Evolutionary conservation across 2,888 invertebrate genomes (phyloP).

Genomic region (Eurytoma adleriae): DNA sequence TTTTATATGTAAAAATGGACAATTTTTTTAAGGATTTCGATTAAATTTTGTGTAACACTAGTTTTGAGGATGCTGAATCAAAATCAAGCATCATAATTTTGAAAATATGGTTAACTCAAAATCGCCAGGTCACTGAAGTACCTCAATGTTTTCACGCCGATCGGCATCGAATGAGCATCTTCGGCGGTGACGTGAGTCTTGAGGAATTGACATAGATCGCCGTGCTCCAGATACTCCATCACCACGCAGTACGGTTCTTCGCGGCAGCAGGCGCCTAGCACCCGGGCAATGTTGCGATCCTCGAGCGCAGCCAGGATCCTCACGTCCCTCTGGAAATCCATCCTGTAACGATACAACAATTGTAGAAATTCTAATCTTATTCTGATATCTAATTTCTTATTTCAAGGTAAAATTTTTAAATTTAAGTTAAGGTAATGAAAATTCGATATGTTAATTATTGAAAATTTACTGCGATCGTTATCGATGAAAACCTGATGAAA

Average conservation of each 20-base stretch:
- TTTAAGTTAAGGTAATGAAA: too few relatives aligned
- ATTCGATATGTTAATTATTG: too few relatives aligned
- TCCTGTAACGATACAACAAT: constrained; percentile 76
- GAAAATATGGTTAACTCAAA: too few relatives aligned
- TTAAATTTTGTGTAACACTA: not conserved
- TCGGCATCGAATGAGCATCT: constrained; percentile 79
- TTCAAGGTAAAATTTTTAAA: too few relatives aligned
- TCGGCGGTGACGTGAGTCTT: constrained; percentile 83
- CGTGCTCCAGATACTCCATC: constrained; percentile 89
- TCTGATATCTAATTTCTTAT: too few relatives aligned
- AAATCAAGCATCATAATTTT: too few relatives aligned
- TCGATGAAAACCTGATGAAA: too few relatives aligned
- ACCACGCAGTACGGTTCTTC: constrained; percentile 88
- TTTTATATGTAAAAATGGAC: too few relatives aligned
- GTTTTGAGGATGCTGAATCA: not conserved
- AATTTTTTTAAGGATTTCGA: too few relatives aligned
- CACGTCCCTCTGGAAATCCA: constrained; percentile 92
- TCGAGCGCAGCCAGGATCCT: constrained; percentile 89
- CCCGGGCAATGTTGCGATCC: constrained; percentile 86
- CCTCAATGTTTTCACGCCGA: constrained; percentile 81
- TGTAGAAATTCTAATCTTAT: constrained; percentile 9
- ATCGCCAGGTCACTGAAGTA: too few relatives aligned
- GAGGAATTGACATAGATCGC: constrained; percentile 89
- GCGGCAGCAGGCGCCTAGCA: constrained; percentile 85
- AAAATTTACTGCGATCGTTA: too few relatives aligned